Evolutionary conservation across 2,797 vertebrate genomes (phyloP), one percentile per base, ranked within the genome.

Genomic region (Pseudomugil tenellus): DNA sequence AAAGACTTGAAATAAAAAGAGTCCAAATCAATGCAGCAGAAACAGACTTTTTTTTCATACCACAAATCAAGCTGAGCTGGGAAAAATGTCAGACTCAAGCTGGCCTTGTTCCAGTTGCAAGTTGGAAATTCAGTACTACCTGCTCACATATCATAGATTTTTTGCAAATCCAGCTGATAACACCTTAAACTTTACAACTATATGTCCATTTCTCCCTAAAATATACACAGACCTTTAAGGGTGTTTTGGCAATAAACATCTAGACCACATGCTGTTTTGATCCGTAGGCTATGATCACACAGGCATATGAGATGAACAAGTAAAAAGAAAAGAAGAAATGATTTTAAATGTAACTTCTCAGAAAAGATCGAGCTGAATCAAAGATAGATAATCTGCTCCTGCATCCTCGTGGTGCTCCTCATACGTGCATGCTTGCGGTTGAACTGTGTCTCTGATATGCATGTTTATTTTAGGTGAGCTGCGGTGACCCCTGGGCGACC

Each of bases 381-480:
- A 52, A 19, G 26, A 29, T 12, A 2, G 48, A 53, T 10, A 67
- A 60, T 57, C 25, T 63, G 58, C 29, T 12, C 43, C 26, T 52
- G 55, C 46, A 46, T 57, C 32, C 21, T 43, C 4, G 43, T 19
- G 17, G 1, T 13, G 19, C 62, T 64, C 31, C 37, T 67, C 39
- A 54, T 31, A 21, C 66, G 56, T 9, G n/a, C 61, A 62, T 17
- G 19, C 64, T 23, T 13, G 51, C 28, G 59, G 28, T 41, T 67
- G 43, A 72, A 60, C 66, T 67, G 65, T 35, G 60, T 74, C 67
- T 72, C 61, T 80, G 53, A 76, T 67, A 62, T 29, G 76, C 59
- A 76, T 83, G 85, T 79, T 70, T 78, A 69, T 78, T 77, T 67
- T 28, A 25, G 80, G 61, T 70, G 72, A 83, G 73, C 64, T 74